These are phyloP conservation scores for Carpatolechia fugitivella DNA, from an alignment of 2,888 invertebrate species.

Conservation along the genomic window DNA sequence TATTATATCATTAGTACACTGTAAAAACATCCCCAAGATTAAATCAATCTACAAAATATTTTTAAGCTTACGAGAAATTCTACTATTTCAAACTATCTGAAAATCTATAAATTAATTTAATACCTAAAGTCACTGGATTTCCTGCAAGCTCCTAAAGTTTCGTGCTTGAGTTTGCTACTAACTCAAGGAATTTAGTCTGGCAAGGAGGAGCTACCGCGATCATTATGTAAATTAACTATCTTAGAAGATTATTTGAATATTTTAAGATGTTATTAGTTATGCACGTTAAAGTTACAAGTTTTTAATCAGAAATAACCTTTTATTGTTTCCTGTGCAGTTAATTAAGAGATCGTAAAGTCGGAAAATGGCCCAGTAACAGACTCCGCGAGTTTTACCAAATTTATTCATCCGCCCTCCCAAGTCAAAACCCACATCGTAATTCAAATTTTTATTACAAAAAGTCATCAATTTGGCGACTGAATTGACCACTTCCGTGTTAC, in stretches of 20 bases:
- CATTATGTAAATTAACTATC: neutral
- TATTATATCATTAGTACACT: no score
- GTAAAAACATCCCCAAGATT: no score
- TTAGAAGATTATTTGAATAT: neutral
- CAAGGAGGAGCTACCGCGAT: neutral
- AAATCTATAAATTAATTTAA: no score
- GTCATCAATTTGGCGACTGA: slow-evolving; percentile 24
- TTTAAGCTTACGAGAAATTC: no score
- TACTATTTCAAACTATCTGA: no score
- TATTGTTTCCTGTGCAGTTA: neutral
- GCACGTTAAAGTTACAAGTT: neutral
- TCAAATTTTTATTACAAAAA: neutral
- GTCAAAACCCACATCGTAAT: neutral
- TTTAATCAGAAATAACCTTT: neutral
- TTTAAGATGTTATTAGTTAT: neutral
- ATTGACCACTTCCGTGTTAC: slow-evolving; percentile 42
- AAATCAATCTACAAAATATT: no score
- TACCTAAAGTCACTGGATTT: neutral
- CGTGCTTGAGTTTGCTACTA: neutral
- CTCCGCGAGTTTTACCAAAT: no score
- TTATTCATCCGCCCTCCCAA: neutral
- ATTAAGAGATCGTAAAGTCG: no score
- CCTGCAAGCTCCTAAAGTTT: neutral
- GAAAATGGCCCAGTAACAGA: no score
- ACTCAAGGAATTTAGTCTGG: slow-evolving; percentile 1